Base-by-base conservation (phyloP, 2,113 vertebrate genomes). In the Cariama cristata region DNA sequence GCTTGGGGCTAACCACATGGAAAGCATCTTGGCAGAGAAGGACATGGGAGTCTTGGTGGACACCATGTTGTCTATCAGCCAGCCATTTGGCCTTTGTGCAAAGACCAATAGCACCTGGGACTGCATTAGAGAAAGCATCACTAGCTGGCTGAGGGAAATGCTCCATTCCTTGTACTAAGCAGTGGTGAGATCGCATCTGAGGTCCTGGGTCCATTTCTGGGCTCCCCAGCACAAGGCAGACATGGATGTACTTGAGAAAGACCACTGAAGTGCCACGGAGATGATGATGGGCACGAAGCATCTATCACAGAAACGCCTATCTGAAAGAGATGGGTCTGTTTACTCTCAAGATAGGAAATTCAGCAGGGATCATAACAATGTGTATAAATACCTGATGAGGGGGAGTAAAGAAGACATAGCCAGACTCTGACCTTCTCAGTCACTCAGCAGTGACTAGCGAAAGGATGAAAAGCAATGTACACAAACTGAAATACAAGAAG, bases 391-490 rank as follows among this genome's bases (percentile, higher is more conserved):
- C 4, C 21, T 85, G 35, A 38, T 22, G 4, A 14, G 14, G 17
- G 4, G 4, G 11, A 64, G 26, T 49, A 62, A 58, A 74, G 42
- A 71, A 49, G 52, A 86, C 3, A 5, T 22, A 66, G 45, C 12
- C 42, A 75, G n/a, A 82, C n/a, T 63, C 7, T 24, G 30, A 93
- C 49, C 4, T 53, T 40, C 63, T 73, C 19, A 6, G 21, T 50
- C 50, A 86, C 42, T 27, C 1, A 0, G 11, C 0, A 49, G 35
- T 30, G 24, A 67, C 32, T 26, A 62, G 17, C 4, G 5, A 58
- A 93, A 60, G 21, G 11, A 72, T 38, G 13, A 91, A 82, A 91
- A 58, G 12, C 42, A 40, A 52, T 4, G 33, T 8, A 32, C 6
- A 59, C 19, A 28, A 82, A 84, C 9, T 74, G 55, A 64, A 90